Percentiles rank a stretch among this genome's conserved stretches.
These are phyloP conservation scores for Chloroclystis v-ata DNA, from an alignment of 2,888 invertebrate species.

Conservation along the genomic window DNA sequence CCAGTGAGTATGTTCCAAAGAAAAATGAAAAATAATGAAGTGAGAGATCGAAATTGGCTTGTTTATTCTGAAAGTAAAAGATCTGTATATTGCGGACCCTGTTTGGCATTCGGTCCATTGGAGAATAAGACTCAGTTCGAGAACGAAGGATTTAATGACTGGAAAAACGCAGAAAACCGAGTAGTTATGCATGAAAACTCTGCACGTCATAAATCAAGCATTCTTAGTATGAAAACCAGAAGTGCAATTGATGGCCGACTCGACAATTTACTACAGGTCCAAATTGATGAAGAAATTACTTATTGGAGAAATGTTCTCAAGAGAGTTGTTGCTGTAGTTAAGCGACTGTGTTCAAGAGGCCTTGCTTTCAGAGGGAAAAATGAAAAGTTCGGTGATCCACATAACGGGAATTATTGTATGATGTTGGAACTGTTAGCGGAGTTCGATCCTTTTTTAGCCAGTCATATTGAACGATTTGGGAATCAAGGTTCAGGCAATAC, in stretches of 20 bases:
- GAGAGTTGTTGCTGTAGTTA: slow-evolving; percentile 25
- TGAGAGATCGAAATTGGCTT: no score
- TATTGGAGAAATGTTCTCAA: slow-evolving; percentile 28
- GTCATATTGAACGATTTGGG: background rate
- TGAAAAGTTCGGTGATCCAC: slow-evolving; percentile 20
- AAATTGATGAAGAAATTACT: slow-evolving; percentile 23
- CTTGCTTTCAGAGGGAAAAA: slow-evolving; percentile 26
- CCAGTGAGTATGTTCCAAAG: no score
- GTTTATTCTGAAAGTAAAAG: background rate
- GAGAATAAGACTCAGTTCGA: slow-evolving; percentile 5
- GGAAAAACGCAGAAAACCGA: background rate
- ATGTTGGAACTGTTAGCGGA: slow-evolving; percentile 19
- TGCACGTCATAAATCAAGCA: background rate
- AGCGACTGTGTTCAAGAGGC: slow-evolving; percentile 25
- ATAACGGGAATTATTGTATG: slow-evolving; percentile 25
- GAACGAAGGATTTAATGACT: slow-evolving; percentile 6
- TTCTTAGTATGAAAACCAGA: background rate
- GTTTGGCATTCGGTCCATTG: slow-evolving; percentile 3
- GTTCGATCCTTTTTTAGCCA: slow-evolving; percentile 19
- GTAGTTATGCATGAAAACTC: slow-evolving; percentile 6
- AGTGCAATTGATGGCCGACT: background rate
- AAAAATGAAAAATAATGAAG: no score
- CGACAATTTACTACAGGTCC: slow-evolving; percentile 1
- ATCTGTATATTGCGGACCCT: slow-evolving; percentile 7
- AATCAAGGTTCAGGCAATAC: background rate